Evolutionary conservation across 1,140 invertebrate genomes (phyloP).

Genomic region (Notospermus geniculatus): DNA sequence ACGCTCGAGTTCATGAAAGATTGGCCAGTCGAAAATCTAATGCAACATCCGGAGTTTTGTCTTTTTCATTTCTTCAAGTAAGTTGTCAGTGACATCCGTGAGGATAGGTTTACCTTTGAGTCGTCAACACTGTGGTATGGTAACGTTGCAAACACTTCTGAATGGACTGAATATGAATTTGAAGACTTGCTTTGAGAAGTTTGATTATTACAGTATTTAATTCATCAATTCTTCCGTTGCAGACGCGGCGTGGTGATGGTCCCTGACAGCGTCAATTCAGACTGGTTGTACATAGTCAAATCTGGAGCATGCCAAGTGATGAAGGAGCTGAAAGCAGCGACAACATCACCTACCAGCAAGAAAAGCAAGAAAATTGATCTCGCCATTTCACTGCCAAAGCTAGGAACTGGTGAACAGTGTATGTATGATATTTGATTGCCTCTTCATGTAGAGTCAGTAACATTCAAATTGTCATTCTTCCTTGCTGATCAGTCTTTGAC

Average conservation of each 20-base stretch:
- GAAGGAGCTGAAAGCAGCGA: slow-evolving; percentile 42
- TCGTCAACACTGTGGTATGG: no score
- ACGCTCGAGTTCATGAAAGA: slow-evolving; percentile 48
- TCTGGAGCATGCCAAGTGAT: slow-evolving; percentile 49
- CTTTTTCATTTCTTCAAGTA: slow-evolving; percentile 53
- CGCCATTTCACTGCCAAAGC: slow-evolving; percentile 14
- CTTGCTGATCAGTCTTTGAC: no score
- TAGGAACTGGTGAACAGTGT: slow-evolving; percentile 22
- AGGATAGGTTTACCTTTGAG: no score
- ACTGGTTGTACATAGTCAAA: slow-evolving; percentile 52
- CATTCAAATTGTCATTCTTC: no score
- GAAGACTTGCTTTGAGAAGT: no score
- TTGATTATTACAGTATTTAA: no score
- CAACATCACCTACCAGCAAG: slow-evolving; percentile 8
- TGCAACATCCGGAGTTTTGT: slow-evolving; percentile 45
- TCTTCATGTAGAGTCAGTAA: no score
- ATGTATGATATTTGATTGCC: no score
- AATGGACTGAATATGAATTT: no score
- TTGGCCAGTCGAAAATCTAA: slow-evolving; percentile 45
- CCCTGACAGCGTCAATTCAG: slow-evolving; percentile 42
- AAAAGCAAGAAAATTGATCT: slow-evolving; percentile 10
- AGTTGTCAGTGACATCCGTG: slow-evolving; percentile 15
- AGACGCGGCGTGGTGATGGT: slow-evolving; percentile 49
- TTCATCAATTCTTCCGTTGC: slow-evolving; percentile 24
- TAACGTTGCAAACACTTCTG: no score